Base-by-base conservation (phyloP, 1,140 invertebrate genomes). In the Heterodera schachtii region DNA sequence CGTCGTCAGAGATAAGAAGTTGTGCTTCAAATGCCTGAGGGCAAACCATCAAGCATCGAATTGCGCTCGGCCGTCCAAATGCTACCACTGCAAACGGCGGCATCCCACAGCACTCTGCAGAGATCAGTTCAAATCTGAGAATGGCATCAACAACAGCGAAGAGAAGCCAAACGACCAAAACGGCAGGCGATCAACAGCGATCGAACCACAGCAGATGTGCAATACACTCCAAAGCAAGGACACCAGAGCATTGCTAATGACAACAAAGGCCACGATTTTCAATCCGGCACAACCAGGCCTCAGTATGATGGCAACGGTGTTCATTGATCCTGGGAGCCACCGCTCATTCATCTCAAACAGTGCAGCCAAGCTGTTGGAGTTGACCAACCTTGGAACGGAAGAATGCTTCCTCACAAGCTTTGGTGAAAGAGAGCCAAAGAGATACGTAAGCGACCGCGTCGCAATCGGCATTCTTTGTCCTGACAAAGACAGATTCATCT, bases 401-500 rank as follows among this genome's bases (percentile, higher is more conserved):
- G 71, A 19, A 46, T 21, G 49, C 2, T 21, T n/a, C 21, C 21
- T 73, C 49, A n/a, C 71, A 5, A 73, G 71, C 49, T 73, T 73
- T 21, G 71, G 71, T 0, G 16, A 49, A 16, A 49, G 31, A 31
- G 49, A 73, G 7, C 71, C 71, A 19, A 73, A 73, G 49, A 21
- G 16, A 73, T 73, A 73, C 21, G 2, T n/a, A 73, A 73, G 71
- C 21, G 71, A 73, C 13, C 4, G 16, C 16, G 71, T 73, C 44
- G 16, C 4, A 4, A 21, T 73, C 44, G 71, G 49, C 49, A n/a
- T 73, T 5, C 4, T 73, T 4, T 4, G 21, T 73, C 16, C 16
- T n/a, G 16, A n/a, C 2, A 5, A 21, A 0, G 21, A 21, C 16
- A 16, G 21, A 21, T 16, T 73, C 4, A 19, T 49, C 13, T 5